Conservation (phyloP, 1,140 invertebrate genomes). For the Trachymyrmex cornetzi region DNA sequence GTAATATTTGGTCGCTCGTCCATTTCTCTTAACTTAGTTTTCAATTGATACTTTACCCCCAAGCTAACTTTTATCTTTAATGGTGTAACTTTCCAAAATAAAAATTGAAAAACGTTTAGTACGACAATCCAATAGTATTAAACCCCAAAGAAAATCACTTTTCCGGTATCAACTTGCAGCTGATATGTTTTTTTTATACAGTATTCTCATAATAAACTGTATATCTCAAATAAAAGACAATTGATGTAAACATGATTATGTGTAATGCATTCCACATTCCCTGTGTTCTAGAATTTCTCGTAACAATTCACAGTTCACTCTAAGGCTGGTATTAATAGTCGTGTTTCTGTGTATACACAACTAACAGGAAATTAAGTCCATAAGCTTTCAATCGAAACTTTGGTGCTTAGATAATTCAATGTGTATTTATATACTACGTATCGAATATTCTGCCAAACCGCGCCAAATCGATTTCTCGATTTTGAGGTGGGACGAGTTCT, state of each 20-base stretch:
- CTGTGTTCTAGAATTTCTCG: no score
- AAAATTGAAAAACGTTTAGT: constrained; percentile 21
- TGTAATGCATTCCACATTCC: no score
- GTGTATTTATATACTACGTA: no score
- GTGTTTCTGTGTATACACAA: no score
- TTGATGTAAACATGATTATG: constrained; percentile 24
- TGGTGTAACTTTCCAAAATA: constrained; percentile 25
- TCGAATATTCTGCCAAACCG: no score
- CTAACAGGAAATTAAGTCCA: no score
- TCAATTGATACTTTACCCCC: constrained; percentile 23
- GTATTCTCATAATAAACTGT: constrained; percentile 67
- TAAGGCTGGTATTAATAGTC: no score
- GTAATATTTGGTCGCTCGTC: background rate
- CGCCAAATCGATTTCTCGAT: no score
- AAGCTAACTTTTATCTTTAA: constrained; percentile 58
- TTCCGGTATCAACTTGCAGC: background rate
- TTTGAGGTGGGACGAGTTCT: no score
- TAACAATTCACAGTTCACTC: no score
- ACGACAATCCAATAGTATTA: constrained; percentile 53
- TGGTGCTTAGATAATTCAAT: no score
- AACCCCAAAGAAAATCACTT: constrained; percentile 14
- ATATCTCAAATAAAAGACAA: constrained; percentile 72
- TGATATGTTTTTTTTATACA: constrained; percentile 74
- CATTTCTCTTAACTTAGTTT: constrained; percentile 19
- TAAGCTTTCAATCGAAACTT: no score